These are phyloP conservation scores for Zonotrichia leucophrys DNA, from an alignment of 2,113 vertebrate species.

Conservation along the genomic window DNA sequence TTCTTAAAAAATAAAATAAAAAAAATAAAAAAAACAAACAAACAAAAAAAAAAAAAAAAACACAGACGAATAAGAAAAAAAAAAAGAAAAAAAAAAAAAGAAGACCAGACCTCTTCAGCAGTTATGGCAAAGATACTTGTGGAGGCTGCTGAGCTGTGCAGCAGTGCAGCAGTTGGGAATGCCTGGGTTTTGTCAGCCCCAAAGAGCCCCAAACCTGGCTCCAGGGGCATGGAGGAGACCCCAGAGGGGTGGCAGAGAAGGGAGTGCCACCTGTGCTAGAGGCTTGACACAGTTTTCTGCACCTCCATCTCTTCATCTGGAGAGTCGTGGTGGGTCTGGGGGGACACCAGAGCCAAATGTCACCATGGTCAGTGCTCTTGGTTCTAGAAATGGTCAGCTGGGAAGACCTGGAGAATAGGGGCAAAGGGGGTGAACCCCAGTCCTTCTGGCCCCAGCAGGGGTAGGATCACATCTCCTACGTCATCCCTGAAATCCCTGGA, in stretches of 20 bases:
- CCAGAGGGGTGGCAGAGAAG: background rate
- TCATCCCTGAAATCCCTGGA: background rate
- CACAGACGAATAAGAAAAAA: background rate
- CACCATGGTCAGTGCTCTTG: fast-evolving
- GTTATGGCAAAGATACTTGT: background rate
- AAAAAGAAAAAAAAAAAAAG: fast-evolving
- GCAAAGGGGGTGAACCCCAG: background rate
- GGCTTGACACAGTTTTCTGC: background rate
- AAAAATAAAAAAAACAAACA: background rate
- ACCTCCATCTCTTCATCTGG: background rate
- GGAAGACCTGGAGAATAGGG: fast-evolving
- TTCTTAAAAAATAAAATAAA: background rate
- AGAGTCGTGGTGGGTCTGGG: fast-evolving
- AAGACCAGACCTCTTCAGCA: background rate
- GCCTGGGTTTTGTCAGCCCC: background rate
- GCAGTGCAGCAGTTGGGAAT: background rate
- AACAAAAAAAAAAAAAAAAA: background rate
- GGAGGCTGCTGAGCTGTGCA: conserved; percentile 22
- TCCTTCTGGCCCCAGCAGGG: fast-evolving
- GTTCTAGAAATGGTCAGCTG: background rate
- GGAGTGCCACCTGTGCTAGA: background rate
- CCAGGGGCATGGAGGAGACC: background rate
- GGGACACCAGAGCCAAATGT: fast-evolving
- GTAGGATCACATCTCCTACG: background rate
- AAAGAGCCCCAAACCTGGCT: background rate